phyloP scores from a whole-genome alignment of 2,888 invertebrate genomes.

The Drosophila testacea region DNA sequence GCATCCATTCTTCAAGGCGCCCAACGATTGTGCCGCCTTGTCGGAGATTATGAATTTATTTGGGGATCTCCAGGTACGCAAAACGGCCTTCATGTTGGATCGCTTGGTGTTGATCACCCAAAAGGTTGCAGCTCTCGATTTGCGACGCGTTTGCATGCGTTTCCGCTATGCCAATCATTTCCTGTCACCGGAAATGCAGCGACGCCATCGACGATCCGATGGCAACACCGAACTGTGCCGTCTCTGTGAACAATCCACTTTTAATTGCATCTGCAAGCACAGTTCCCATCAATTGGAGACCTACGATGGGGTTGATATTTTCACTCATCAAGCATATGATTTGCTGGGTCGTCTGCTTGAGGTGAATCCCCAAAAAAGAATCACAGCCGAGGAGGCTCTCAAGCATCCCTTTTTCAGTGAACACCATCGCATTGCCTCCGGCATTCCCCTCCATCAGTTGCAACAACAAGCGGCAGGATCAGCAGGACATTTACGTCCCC shows the following conservation, averaged over 20 bases:
- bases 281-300: constrained; percentile 71
- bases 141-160: constrained; percentile 85
- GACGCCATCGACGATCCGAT: constrained; percentile 75
- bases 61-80: constrained; percentile 89
- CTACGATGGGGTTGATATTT: constrained; percentile 83
- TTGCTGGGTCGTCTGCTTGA: constrained; percentile 90
- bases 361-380: constrained; percentile 90
- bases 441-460: constrained; percentile 44
- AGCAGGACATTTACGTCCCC: constrained; percentile 10
- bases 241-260: constrained; percentile 83
- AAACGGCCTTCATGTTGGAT: constrained; percentile 89
- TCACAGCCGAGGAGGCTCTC: constrained; percentile 91
- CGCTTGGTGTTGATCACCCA: constrained; percentile 86
- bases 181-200: constrained; percentile 74
- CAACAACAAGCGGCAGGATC: constrained; percentile 1
- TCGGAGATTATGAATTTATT: constrained; percentile 93
- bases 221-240: constrained; percentile 81
- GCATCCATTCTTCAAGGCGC: constrained; percentile 94
- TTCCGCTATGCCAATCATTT: constrained; percentile 83
- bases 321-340: constrained; percentile 91
- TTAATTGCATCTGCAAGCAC: constrained; percentile 84
- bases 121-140: constrained; percentile 86
- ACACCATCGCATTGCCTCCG: constrained; percentile 54
- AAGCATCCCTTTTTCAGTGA: constrained; percentile 90
- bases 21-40: constrained; percentile 91